Conservation (phyloP, 2,888 invertebrate genomes). For the Volucella inflata region DNA sequence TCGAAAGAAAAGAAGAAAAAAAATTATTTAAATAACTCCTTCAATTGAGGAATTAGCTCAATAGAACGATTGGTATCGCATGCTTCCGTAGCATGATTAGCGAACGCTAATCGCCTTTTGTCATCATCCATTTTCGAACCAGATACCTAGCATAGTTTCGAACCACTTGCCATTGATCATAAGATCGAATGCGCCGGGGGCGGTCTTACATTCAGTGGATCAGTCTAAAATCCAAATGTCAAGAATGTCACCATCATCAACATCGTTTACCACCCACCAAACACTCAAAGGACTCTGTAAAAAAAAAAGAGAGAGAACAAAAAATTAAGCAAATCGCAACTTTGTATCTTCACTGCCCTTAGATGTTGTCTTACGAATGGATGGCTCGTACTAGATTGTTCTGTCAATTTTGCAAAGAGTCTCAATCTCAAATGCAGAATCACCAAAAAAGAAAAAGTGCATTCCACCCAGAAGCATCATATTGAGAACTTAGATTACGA, state of each 20-base stretch:
- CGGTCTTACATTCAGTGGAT: slow-evolving; percentile 40
- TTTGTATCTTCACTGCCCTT: slow-evolving; percentile 72
- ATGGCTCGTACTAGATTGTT: slow-evolving; percentile 54
- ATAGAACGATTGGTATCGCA: slow-evolving; percentile 54
- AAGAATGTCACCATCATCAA: slow-evolving; percentile 39
- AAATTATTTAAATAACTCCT: slow-evolving; percentile 45
- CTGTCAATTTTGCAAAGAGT: slow-evolving; percentile 39
- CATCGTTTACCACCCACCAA: slow-evolving; percentile 7
- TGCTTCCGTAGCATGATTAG: slow-evolving; percentile 74
- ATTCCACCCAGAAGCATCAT: slow-evolving; percentile 58
- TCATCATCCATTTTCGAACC: slow-evolving; percentile 68
- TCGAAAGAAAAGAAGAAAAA: not conserved
- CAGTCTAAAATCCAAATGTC: slow-evolving; percentile 52
- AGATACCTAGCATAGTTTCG: slow-evolving; percentile 66
- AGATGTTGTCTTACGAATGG: slow-evolving; percentile 46
- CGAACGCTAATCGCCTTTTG: slow-evolving; percentile 69
- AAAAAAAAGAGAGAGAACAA: not conserved
- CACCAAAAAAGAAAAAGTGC: slow-evolving; percentile 42
- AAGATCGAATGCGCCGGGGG: slow-evolving; percentile 36
- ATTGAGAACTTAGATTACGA: slow-evolving; percentile 51
- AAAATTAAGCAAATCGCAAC: slow-evolving; percentile 46
- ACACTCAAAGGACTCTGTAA: slow-evolving; percentile 38
- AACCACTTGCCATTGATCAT: slow-evolving; percentile 72
- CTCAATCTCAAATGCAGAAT: slow-evolving; percentile 47
- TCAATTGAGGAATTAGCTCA: slow-evolving; percentile 36